Evolutionary conservation across 2,113 vertebrate species (phyloP).

Genomic region (Heterochromis multidens): DNA sequence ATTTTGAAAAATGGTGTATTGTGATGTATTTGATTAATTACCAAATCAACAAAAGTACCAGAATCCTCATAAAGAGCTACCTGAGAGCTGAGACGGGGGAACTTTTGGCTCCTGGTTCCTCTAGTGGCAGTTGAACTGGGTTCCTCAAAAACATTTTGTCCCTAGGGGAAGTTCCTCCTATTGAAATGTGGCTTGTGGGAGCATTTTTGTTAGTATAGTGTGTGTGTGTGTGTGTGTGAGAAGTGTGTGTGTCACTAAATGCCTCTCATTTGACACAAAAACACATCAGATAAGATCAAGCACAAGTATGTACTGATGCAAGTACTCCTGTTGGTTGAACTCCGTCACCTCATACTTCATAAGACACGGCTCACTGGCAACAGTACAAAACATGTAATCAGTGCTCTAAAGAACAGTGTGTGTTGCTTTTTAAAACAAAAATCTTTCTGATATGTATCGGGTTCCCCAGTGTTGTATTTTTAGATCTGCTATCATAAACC

Average conservation of each 20-base stretch:
- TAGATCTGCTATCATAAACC: slow-evolving; percentile 4
- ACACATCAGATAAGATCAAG: neutral
- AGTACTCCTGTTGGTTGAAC: neutral
- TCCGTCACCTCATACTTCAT: neutral
- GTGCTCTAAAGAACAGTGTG: neutral
- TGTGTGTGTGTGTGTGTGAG: neutral
- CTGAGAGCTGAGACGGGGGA: no score
- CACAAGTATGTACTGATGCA: neutral
- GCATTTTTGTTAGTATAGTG: neutral
- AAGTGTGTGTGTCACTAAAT: rapidly evolving
- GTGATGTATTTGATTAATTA: no score
- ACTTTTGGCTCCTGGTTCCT: neutral
- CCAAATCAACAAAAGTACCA: no score
- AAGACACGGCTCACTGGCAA: neutral
- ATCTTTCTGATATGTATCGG: neutral
- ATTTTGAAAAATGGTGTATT: neutral
- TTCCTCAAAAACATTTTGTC: neutral
- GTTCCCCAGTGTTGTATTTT: neutral
- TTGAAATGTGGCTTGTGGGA: neutral
- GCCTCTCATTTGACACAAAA: neutral
- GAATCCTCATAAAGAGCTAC: no score
- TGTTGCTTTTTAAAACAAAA: no score
- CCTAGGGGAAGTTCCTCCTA: neutral
- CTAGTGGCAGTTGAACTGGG: neutral
- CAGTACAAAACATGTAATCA: neutral